These are phyloP conservation scores for Polyploca ridens DNA, from an alignment of 2,888 invertebrate species.

Conservation along the genomic window DNA sequence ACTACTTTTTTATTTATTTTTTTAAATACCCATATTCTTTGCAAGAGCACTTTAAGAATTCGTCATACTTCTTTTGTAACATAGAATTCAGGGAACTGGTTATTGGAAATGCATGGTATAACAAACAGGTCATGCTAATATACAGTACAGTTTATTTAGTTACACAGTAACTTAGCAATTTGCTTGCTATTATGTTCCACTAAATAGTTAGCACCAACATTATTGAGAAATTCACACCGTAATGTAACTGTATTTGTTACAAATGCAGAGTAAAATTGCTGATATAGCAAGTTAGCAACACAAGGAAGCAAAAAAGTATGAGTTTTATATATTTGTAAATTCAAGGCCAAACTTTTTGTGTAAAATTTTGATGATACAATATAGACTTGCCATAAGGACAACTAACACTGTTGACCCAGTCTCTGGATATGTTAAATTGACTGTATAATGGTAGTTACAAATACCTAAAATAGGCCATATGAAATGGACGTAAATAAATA, in stretches of 20 bases:
- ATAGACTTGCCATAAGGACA: not conserved
- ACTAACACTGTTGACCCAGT: not conserved
- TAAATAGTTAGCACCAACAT: constrained; percentile 1
- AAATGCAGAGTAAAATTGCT: not conserved
- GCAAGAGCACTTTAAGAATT: too few relatives aligned
- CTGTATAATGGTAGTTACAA: not conserved
- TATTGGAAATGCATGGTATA: too few relatives aligned
- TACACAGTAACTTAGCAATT: not conserved
- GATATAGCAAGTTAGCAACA: constrained; percentile 1
- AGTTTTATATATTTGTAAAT: not conserved
- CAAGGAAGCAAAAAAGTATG: constrained; percentile 7
- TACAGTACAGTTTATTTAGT: not conserved
- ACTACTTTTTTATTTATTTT: too few relatives aligned
- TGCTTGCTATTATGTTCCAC: not conserved
- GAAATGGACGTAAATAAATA: constrained; percentile 33
- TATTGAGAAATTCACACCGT: not conserved
- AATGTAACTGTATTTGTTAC: not conserved
- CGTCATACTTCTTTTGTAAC: not conserved
- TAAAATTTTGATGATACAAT: constrained; percentile 3
- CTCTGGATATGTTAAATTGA: not conserved
- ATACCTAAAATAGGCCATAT: constrained; percentile 25
- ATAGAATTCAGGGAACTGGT: not conserved
- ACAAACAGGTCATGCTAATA: not conserved
- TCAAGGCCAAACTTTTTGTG: constrained; percentile 12
- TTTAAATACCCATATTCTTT: too few relatives aligned